Base-by-base conservation (phyloP, 1,140 invertebrate species). In the Zaprionus ornatus region DNA sequence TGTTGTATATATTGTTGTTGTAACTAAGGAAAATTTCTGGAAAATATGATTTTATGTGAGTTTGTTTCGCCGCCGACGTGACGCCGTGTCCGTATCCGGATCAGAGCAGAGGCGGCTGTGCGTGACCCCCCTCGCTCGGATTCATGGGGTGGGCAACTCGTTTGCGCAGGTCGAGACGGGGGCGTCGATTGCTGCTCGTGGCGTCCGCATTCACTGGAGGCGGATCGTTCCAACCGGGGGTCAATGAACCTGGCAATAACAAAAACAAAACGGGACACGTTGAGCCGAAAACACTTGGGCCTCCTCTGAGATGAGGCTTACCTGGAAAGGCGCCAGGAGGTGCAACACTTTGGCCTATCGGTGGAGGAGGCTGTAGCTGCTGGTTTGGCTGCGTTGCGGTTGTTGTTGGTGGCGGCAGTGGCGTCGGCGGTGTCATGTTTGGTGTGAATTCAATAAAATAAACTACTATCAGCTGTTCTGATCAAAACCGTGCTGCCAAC, bases 211-310 rank as follows among this genome's bases (percentile, higher is more conserved):
- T 25, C 2, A 92, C 13, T 52, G 82, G 83, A 4, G 91, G 91
- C 50, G 91, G 91, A 77, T 92, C 91, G 61, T 92, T 92, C 91
- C 91, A 92, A 19, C 91, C 91, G 17, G 91, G 91, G 7, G 90
- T 91, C 1, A 87, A 75, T 13, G 90, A 88, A 13, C 90, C 90
- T 90, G 45, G 2, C 17, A 21, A 48, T 10, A 13, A 32, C 29
- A 32, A 32, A 32, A 29, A 9, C 19, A 50, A 5, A 21, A 23
- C 3, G 45, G 19, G 10, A 19, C 19, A 45, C n/a, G 7, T 45
- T 45, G n/a, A 45, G n/a, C 1, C n/a, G n/a, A n/a, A 45, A 17
- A 17, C 17, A 17, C 40, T 17, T 42, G 17, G 6, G 40, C 40
- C 40, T 17, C n/a, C n/a, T 35, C 5, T 23, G 27, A 12, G 1